Evolutionary conservation across 2,797 vertebrate genomes (phyloP).

Genomic region (Tenualosa ilisha): DNA sequence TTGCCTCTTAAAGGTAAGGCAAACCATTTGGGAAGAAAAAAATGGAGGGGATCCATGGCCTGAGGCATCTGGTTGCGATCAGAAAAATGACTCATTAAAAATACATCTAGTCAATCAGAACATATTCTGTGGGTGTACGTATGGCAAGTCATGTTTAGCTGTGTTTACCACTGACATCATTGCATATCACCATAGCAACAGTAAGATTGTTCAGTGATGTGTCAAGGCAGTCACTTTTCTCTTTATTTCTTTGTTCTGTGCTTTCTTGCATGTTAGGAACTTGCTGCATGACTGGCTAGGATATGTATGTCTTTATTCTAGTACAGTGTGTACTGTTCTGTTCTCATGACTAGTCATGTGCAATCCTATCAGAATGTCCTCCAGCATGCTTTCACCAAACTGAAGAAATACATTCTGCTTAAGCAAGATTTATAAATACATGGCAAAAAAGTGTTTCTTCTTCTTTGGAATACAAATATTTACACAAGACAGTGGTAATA

Average conservation of each 20-base stretch:
- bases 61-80: conserved; percentile 51
- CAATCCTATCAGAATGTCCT: conserved; percentile 2
- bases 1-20: not conserved
- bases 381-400: not conserved
- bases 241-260: conserved; percentile 22
- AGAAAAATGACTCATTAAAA: conserved; percentile 52
- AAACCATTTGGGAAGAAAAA: conserved; percentile 4
- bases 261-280: not conserved
- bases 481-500: not conserved
- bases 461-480: not conserved
- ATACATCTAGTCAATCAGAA: conserved; percentile 50
- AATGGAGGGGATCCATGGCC: conserved; percentile 25
- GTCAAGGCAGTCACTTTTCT: conserved; percentile 16
- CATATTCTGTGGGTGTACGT: conserved; percentile 33
- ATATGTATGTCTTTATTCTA: not conserved
- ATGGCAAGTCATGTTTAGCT: conserved; percentile 42
- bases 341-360: conserved; percentile 14
- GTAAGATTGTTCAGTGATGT: conserved; percentile 27
- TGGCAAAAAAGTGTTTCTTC: not conserved
- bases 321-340: not conserved
- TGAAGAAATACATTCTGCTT: not conserved
- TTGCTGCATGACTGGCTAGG: not conserved
- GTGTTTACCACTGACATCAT: conserved; percentile 48
- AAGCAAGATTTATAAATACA: not conserved
- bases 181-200: conserved; percentile 39